Evolutionary conservation across 1,140 invertebrate species (phyloP).

Genomic region (Thrips palmi): DNA sequence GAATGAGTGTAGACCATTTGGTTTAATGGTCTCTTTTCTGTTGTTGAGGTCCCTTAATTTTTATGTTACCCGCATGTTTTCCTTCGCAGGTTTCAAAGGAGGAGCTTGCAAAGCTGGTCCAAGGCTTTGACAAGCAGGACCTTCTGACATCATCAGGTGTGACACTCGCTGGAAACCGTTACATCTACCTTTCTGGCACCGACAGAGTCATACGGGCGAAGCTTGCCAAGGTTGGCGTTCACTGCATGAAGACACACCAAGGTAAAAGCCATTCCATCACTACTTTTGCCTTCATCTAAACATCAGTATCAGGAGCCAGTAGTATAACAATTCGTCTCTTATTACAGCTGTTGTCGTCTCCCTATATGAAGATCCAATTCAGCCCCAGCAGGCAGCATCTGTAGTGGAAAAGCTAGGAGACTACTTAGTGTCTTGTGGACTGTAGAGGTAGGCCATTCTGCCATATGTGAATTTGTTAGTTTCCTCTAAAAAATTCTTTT

Average conservation of each 20-base stretch:
- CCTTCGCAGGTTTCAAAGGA: slow-evolving; percentile 67
- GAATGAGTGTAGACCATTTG: too few species aligned
- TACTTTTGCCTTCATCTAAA: not conserved
- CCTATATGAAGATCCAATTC: slow-evolving; percentile 83
- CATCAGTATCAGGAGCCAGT: not conserved
- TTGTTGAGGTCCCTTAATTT: slow-evolving; percentile 10
- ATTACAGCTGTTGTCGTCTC: slow-evolving; percentile 71
- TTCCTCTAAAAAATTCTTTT: too few species aligned
- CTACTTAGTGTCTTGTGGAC: slow-evolving; percentile 84
- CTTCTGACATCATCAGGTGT: slow-evolving; percentile 68
- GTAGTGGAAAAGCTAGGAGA: slow-evolving; percentile 91
- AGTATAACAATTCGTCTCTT: slow-evolving; percentile 14
- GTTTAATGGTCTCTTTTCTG: not conserved
- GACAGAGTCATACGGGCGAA: slow-evolving; percentile 80
- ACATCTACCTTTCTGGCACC: slow-evolving; percentile 83
- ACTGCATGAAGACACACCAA: slow-evolving; percentile 88
- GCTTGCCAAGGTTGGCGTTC: slow-evolving; percentile 74
- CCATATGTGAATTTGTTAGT: too few species aligned
- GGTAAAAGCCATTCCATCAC: slow-evolving; percentile 28
- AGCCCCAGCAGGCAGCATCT: slow-evolving; percentile 83
- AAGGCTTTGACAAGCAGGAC: slow-evolving; percentile 71
- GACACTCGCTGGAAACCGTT: slow-evolving; percentile 71
- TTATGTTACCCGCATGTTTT: too few species aligned
- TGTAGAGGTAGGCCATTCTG: too few species aligned
- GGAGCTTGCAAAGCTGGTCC: slow-evolving; percentile 66